Evolutionary conservation across 1,140 invertebrate genomes (phyloP).

Genomic region (Nasonia giraulti): DNA sequence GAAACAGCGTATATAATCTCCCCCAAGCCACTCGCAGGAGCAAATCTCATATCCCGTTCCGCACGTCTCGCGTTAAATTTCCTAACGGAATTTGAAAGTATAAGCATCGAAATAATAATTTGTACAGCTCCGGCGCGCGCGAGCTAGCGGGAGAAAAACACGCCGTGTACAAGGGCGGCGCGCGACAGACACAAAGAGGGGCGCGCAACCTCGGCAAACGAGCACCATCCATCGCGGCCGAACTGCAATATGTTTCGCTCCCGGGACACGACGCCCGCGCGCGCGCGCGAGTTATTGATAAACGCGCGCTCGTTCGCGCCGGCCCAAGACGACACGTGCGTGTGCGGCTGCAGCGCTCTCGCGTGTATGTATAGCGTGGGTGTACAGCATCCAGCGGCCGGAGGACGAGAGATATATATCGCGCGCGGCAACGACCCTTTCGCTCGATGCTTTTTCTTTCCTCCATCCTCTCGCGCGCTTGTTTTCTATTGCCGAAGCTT

Average conservation of each 20-base stretch:
- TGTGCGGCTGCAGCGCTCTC: neutral
- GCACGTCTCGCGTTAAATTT: slow-evolving; percentile 30
- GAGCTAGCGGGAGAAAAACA: too few relatives aligned
- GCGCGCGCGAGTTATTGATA: slow-evolving; percentile 60
- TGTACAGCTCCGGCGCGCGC: neutral
- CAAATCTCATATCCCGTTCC: neutral
- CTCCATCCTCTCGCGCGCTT: neutral
- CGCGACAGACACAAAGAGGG: slow-evolving; percentile 32
- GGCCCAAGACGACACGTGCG: slow-evolving; percentile 40
- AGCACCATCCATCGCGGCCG: slow-evolving; percentile 62
- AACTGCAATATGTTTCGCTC: slow-evolving; percentile 59
- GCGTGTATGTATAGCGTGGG: too few relatives aligned
- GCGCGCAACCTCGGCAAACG: slow-evolving; percentile 64
- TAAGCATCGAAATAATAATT: slow-evolving; percentile 46
- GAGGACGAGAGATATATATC: neutral
- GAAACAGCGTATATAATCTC: slow-evolving; percentile 9
- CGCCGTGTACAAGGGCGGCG: too few relatives aligned
- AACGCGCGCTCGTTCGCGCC: slow-evolving; percentile 50
- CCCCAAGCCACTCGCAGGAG: too few relatives aligned
- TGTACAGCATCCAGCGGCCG: too few relatives aligned
- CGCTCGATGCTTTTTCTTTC: neutral
- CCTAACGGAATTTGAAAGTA: slow-evolving; percentile 42
- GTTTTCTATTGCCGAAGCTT: neutral
- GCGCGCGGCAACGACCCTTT: neutral
- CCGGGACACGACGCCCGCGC: slow-evolving; percentile 43